Conservation (phyloP, 2,113 vertebrate genomes). For the Lycaon pictus region DNA sequence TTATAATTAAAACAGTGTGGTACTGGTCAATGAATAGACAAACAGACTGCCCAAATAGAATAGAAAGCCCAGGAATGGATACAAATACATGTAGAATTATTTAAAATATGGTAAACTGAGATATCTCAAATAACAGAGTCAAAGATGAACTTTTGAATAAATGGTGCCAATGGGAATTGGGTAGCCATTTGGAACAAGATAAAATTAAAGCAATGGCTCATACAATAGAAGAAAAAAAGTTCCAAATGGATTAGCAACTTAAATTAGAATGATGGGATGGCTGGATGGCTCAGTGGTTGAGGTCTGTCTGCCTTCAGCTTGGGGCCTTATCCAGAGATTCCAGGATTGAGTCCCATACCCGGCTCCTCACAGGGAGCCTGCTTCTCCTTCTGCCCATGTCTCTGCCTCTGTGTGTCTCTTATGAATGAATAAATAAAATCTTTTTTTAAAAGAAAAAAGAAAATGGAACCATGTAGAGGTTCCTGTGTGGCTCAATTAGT, state of each 20-base stretch:
- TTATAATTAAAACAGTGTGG: neutral
- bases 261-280: neutral
- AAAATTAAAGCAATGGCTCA: neutral
- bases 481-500: neutral
- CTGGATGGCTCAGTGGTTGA: too few species aligned
- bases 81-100: neutral
- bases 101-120: neutral
- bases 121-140: neutral
- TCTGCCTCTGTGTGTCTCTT: too few species aligned
- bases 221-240: neutral
- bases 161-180: neutral
- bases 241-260: neutral
- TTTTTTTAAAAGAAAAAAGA: neutral
- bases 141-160: neutral
- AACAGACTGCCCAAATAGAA: neutral
- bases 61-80: neutral
- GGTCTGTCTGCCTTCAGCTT: too few species aligned
- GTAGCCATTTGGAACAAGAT: neutral
- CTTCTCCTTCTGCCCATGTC: too few species aligned
- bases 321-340: too few species aligned
- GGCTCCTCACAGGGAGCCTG: too few species aligned
- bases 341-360: too few species aligned
- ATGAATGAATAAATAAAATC: too few species aligned
- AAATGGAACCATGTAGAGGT: neutral
- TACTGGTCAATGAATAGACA: neutral